Base-by-base conservation (phyloP, 35 echinoderm and acorn worm genomes). In the Apostichopus japonicus region DNA sequence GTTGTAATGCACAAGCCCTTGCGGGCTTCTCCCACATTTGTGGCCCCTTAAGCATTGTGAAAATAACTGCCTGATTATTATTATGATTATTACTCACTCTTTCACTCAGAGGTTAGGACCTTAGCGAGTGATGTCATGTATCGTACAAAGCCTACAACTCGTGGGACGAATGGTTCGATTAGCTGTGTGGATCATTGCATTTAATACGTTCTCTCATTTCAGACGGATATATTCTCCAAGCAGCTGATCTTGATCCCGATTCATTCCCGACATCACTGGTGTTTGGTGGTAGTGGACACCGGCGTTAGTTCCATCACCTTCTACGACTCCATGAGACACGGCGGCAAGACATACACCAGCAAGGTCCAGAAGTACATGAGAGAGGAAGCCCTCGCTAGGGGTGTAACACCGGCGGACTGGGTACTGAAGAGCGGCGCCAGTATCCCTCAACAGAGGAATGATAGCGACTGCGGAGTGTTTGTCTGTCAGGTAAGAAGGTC, bases 401-500 rank as follows among this genome's bases (percentile, higher is more conserved):
- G 79, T 15, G 87, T 57, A 59, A 23, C 6, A 21, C 71, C 72
- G 9, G 33, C 87, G 14, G 84, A 88, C 10, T 94, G 95, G 95
- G 54, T 16, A 24, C 55, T 91, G 55, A 67, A 59, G 19, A 77
- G 55, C 16, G 54, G 77, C 22, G 77, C 67, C 24, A 57, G 91
- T 13, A 79, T 94, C 9, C 95, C 95, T 53, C 70, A 86, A 54
- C 95, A 96, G 65, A 83, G 78, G 79, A 96, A 94, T 53, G 23
- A 52, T 7, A 86, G 89, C 57, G 95, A 96, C 79, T 96, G 95
- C 88, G 95, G 95, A 21, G 92, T 96, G 80, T 96, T 94, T 87
- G 89, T 93, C 33, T 96, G 95, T 84, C 95, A 96, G 91, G 95
- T 96, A 78, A 91, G 95, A 5, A 25, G 22, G 33, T 44, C 33